A percentile compares a stretch with the other conserved stretches of the same genome.
These are phyloP conservation scores for Quadriops clusia DNA, from an alignment of 2,888 invertebrate genomes.

Conservation along the genomic window DNA sequence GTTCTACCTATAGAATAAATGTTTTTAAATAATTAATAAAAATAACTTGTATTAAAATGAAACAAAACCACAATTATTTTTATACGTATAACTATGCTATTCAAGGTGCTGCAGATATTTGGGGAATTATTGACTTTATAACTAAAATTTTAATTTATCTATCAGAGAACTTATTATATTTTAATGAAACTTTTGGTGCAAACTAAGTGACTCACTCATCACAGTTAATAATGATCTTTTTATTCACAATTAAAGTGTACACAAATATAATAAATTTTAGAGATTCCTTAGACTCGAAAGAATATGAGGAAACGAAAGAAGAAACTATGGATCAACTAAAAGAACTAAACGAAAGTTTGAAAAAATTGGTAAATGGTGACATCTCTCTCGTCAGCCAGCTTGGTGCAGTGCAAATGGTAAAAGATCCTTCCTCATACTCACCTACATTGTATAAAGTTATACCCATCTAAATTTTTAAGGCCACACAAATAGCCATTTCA, in stretches of 20 bases:
- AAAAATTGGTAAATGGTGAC: conserved; percentile 52
- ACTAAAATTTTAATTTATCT: too few species aligned
- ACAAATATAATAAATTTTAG: conserved; percentile 31
- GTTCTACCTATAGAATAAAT: too few species aligned
- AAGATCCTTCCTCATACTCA: background rate
- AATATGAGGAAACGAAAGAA: conserved; percentile 55
- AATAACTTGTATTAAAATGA: too few species aligned
- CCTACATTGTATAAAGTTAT: background rate
- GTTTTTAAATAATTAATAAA: too few species aligned
- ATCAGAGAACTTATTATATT: too few species aligned
- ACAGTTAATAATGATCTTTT: too few species aligned
- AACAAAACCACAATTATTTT: too few species aligned
- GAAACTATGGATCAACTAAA: conserved; percentile 60
- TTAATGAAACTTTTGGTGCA: too few species aligned
- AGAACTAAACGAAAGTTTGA: conserved; percentile 53
- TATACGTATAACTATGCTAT: too few species aligned
- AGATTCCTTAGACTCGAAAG: conserved; percentile 48
- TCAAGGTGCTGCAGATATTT: too few species aligned
- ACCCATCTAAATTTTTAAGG: conserved; percentile 36
- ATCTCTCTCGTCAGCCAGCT: conserved; percentile 53
- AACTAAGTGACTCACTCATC: too few species aligned
- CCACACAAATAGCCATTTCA: conserved; percentile 61
- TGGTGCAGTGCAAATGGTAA: conserved; percentile 53
- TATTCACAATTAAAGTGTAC: background rate
- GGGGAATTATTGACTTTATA: too few species aligned